Base-by-base conservation (phyloP, 2,888 invertebrate species). In the Clepsis dumicolana region DNA sequence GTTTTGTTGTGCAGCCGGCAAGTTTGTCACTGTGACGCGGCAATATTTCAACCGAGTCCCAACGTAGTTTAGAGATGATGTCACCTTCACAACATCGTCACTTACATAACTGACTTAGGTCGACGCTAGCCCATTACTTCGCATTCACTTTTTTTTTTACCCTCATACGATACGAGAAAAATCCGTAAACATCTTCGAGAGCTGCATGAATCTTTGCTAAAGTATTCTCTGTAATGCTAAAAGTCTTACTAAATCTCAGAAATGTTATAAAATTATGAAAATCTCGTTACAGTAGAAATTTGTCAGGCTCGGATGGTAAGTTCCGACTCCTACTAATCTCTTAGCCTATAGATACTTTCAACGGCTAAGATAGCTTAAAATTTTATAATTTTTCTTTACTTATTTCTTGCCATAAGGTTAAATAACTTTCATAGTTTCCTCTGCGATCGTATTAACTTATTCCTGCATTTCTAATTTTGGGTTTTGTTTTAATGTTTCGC, bases 11-110 rank as follows among this genome's bases (percentile, higher is more conserved):
- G 32, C 10, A 18, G 53, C 57, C 63, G 68, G 10, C 44, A 25
- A 68, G 59, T 68, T 59, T 59, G 64, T 68, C 68, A 68, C 57
- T 59, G 16, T 64, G 68, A 68, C 68, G 68, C 32, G 63, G 68
- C 63, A 52, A 68, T 68, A 68, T 68, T 59, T 64, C 68, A 67
- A 59, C 59, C 41, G 18, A 52, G 53, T 38, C 32, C 32, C 24
- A 25, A 56, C 67, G 50, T 57, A 35, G 62, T 67, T 29, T 56
- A 50, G 50, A 44, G 68, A 59, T 68, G 68, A 64, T 68, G 64
- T 64, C 68, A 68, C 63, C 63, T 63, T 21, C 27, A 59, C 52
- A 52, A 53, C 52, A 52, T 41, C 44, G 52, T 25, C 29, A 52
- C 8, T 68, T 52, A 68, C 25, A 59, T 68, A 52, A 52, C 50